These are phyloP conservation scores for Acrocera orbiculus DNA, from an alignment of 2,888 invertebrate species.

Conservation along the genomic window DNA sequence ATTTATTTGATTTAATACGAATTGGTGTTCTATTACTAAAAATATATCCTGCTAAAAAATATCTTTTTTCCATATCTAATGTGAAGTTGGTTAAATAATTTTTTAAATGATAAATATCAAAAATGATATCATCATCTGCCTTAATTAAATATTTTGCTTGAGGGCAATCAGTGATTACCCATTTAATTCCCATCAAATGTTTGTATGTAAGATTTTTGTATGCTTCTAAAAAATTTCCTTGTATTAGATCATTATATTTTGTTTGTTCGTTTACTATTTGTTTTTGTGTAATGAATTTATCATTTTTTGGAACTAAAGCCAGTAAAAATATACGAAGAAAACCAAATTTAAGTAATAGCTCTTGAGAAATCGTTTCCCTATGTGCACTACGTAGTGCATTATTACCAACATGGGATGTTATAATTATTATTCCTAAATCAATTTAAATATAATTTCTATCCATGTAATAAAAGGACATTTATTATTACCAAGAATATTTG, in stretches of 20 bases:
- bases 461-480: too few relatives aligned
- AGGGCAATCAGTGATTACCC: conserved; percentile 46
- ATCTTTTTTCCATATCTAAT: conserved; percentile 23
- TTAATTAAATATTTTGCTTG: conserved; percentile 50
- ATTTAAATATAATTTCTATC: too few relatives aligned
- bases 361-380: conserved; percentile 43
- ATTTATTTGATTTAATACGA: conserved; percentile 52
- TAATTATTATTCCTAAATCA: conserved; percentile 36
- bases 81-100: conserved; percentile 30
- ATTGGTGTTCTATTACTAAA: conserved; percentile 45
- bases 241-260: conserved; percentile 49
- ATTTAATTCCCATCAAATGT: conserved; percentile 63
- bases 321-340: conserved; percentile 50
- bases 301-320: conserved; percentile 37
- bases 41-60: conserved; percentile 47
- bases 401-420: conserved; percentile 63
- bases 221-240: conserved; percentile 59
- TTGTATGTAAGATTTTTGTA: conserved; percentile 69
- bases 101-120: conserved; percentile 44
- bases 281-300: conserved; percentile 36
- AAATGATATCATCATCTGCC: conserved; percentile 66
- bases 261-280: conserved; percentile 43
- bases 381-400: conserved; percentile 50
- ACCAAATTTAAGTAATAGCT: conserved; percentile 39
- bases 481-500: too few relatives aligned